Conservation (phyloP, 2,888 invertebrate species). For the Brenthis ino region DNA sequence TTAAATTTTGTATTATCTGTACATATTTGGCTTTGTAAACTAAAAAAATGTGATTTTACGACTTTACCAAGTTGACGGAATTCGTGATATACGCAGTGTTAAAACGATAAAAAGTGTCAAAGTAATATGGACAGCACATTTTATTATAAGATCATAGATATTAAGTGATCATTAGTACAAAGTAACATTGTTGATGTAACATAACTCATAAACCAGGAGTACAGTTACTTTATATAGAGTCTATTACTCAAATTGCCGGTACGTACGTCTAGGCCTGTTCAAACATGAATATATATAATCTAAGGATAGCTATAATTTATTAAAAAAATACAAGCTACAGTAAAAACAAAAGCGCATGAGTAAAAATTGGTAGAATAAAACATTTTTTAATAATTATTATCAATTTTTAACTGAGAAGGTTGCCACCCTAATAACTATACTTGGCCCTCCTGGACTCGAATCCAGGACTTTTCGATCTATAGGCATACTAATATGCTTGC, state of each 20-base stretch:
- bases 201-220: slow-evolving; percentile 52
- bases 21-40: slow-evolving; percentile 10
- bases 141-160: slow-evolving; percentile 4
- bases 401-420: too few relatives aligned
- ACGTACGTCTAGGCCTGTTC: slow-evolving; percentile 45
- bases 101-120: neutral
- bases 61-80: neutral
- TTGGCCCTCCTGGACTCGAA: too few relatives aligned
- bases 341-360: too few relatives aligned
- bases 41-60: slow-evolving; percentile 13
- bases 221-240: slow-evolving; percentile 54
- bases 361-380: too few relatives aligned
- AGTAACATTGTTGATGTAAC: slow-evolving; percentile 21
- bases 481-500: too few relatives aligned
- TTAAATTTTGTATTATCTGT: slow-evolving; percentile 13
- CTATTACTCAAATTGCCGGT: slow-evolving; percentile 48
- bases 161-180: slow-evolving; percentile 20
- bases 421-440: too few relatives aligned
- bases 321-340: neutral
- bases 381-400: too few relatives aligned
- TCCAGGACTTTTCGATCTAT: too few relatives aligned
- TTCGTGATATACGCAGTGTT: neutral
- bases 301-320: slow-evolving; percentile 7
- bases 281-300: slow-evolving; percentile 12
- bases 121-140: too few relatives aligned